Percentiles rank a stretch among this genome's conserved stretches.
Evolutionary conservation across 2,888 invertebrate genomes (phyloP).

Genomic region (Mystacides longicornis): DNA sequence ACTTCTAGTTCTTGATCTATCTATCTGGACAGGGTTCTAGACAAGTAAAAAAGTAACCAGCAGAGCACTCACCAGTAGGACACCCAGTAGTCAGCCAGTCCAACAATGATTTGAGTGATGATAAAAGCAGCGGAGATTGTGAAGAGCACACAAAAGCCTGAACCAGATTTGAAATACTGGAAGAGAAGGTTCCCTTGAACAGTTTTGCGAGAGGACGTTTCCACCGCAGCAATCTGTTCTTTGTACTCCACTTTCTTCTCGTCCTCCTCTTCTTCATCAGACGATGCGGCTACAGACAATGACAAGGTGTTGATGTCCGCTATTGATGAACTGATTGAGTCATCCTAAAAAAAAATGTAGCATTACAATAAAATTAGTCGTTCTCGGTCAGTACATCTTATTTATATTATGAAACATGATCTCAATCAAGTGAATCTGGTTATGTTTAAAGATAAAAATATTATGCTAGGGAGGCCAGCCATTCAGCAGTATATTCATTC

Average conservation of each 20-base stretch:
- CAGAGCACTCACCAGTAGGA: slow-evolving; percentile 53
- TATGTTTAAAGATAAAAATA: too few relatives aligned
- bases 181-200: slow-evolving; percentile 38
- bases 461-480: too few relatives aligned
- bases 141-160: slow-evolving; percentile 39
- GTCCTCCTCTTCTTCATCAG: neutral
- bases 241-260: neutral
- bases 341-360: slow-evolving; percentile 13
- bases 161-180: slow-evolving; percentile 48
- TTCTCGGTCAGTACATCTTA: too few relatives aligned
- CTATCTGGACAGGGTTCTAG: too few relatives aligned
- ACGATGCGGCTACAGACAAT: neutral
- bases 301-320: slow-evolving; percentile 8
- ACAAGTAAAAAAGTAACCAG: neutral
- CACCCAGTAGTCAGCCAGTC: slow-evolving; percentile 62
- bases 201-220: slow-evolving; percentile 17
- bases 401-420: too few relatives aligned
- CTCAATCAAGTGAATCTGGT: too few relatives aligned
- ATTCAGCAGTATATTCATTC: too few relatives aligned
- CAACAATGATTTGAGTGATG: slow-evolving; percentile 53
- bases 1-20: too few relatives aligned
- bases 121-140: slow-evolving; percentile 43
- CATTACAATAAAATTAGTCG: too few relatives aligned
- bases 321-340: slow-evolving; percentile 6
- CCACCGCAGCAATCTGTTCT: slow-evolving; percentile 26